A percentile compares a stretch with the other conserved stretches of the same genome.
phyloP scores from a whole-genome alignment of 2,888 invertebrate species.

The Metalampra italica region DNA sequence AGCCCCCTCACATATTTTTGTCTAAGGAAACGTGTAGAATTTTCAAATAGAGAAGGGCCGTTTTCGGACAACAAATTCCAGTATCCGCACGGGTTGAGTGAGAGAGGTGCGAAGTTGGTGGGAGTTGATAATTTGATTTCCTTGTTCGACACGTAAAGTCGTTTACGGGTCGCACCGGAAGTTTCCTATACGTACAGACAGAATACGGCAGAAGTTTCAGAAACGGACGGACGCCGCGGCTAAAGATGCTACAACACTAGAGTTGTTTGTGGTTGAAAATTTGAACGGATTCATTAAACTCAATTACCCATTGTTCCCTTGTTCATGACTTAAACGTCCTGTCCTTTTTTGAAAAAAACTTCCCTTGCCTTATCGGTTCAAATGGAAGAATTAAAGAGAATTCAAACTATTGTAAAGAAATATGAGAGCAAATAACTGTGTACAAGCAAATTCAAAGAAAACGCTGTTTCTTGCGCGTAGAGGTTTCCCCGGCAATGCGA shows the following conservation, averaged over 20 bases:
- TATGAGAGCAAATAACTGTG: slow-evolving; percentile 5
- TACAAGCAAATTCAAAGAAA: slow-evolving; percentile 19
- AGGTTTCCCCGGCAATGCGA: slow-evolving; percentile 17
- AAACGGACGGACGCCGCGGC: slow-evolving; percentile 40
- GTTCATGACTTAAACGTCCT: background rate
- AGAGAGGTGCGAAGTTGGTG: slow-evolving; percentile 67
- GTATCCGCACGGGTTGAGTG: slow-evolving; percentile 44
- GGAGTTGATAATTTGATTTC: slow-evolving; percentile 76
- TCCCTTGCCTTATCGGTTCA: background rate
- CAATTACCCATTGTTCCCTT: slow-evolving; percentile 14
- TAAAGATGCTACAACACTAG: slow-evolving; percentile 36
- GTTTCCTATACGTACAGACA: slow-evolving; percentile 56
- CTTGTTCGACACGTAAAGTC: slow-evolving; percentile 74
- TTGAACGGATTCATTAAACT: slow-evolving; percentile 7
- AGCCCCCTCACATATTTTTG: slow-evolving; percentile 60
- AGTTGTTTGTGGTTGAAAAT: slow-evolving; percentile 36
- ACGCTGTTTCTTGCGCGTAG: slow-evolving; percentile 19
- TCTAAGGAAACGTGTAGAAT: slow-evolving; percentile 60
- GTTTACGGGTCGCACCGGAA: slow-evolving; percentile 69
- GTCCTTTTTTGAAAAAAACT: background rate
- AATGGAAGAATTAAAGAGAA: background rate
- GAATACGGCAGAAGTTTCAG: slow-evolving; percentile 55
- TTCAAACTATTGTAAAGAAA: slow-evolving; percentile 1
- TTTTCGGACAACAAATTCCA: slow-evolving; percentile 51
- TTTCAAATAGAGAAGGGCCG: slow-evolving; percentile 59